phyloP scores from a whole-genome alignment of 2,113 vertebrate genomes.

The Neogale vison region DNA sequence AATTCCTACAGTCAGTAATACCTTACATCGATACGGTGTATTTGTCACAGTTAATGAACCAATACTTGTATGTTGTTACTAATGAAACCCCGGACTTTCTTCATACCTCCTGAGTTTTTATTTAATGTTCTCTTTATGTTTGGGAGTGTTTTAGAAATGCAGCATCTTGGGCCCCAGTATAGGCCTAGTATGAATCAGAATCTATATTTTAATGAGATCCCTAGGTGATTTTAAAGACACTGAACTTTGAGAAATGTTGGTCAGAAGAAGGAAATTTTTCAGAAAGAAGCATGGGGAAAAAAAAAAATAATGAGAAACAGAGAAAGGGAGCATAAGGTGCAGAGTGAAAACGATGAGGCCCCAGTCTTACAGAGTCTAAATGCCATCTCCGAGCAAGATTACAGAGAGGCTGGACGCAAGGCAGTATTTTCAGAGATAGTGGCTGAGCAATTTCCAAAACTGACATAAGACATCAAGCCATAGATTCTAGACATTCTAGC shows the following conservation, averaged over 20 bases:
- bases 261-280: conserved; percentile 3
- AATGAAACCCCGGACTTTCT: not conserved
- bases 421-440: not conserved
- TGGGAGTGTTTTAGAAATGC: not conserved
- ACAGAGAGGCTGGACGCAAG: not conserved
- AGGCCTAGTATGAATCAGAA: not conserved
- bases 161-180: not conserved
- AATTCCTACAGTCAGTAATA: not conserved
- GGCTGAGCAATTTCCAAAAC: not conserved
- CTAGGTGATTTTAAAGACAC: not conserved
- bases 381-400: not conserved
- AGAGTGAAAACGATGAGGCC: not conserved
- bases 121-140: not conserved
- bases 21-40: not conserved
- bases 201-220: not conserved
- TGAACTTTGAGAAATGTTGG: not conserved
- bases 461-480: not conserved
- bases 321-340: not conserved
- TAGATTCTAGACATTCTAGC: not conserved
- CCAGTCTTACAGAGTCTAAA: not conserved
- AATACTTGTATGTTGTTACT: not conserved
- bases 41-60: not conserved
- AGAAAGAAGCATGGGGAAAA: not conserved
- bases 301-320: not conserved
- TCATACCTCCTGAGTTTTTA: not conserved